Evolutionary conservation across 2,113 vertebrate species (phyloP).

Genomic region (Suncus etruscus): DNA sequence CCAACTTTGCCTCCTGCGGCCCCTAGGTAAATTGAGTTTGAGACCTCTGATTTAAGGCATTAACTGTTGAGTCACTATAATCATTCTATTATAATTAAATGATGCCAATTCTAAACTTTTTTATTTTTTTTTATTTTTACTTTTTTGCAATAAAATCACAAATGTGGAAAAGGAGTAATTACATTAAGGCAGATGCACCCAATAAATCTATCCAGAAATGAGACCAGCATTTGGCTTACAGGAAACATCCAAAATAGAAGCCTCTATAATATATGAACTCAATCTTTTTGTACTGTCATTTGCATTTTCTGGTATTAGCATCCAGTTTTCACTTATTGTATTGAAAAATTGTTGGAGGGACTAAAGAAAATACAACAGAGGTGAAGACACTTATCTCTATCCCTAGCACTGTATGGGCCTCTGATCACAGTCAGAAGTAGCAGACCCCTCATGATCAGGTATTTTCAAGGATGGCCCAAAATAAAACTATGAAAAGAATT

Average conservation of each 20-base stretch:
- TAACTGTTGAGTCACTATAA: slow-evolving; percentile 24
- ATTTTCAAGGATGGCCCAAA: no score
- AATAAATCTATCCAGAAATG: background rate
- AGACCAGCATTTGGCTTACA: background rate
- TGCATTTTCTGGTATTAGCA: background rate
- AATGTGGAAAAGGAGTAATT: slow-evolving; percentile 11
- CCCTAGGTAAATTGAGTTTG: no score
- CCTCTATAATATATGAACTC: background rate
- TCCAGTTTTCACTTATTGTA: background rate
- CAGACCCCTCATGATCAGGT: no score
- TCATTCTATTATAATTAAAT: slow-evolving; percentile 10
- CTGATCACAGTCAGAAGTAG: no score
- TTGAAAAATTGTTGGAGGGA: no score
- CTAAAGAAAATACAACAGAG: no score
- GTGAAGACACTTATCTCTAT: no score
- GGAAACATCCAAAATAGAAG: background rate
- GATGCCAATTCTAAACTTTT: slow-evolving; percentile 27
- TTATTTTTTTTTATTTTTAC: slow-evolving; percentile 56
- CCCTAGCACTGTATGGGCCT: no score
- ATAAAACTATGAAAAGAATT: no score
- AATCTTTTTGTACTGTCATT: background rate
- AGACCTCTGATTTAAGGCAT: background rate
- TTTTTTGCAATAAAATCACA: slow-evolving; percentile 25
- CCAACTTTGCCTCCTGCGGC: no score
- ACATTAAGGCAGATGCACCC: slow-evolving; percentile 14